These are phyloP conservation scores for Tetramorium simillimum DNA, from an alignment of 1,140 invertebrate genomes.

Conservation along the genomic window DNA sequence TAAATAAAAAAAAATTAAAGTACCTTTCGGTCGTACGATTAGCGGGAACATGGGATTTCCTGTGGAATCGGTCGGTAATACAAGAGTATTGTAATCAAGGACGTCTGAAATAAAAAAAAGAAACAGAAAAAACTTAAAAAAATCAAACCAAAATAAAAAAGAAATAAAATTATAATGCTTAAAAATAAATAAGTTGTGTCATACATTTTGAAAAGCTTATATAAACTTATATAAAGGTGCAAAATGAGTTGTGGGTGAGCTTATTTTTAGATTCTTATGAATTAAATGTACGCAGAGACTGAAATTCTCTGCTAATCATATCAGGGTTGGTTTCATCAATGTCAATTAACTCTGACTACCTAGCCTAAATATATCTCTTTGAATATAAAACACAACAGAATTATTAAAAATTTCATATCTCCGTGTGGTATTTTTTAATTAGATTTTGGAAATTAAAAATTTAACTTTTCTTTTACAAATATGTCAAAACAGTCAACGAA, in stretches of 20 bases:
- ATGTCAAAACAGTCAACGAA: neutral
- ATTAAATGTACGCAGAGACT: neutral
- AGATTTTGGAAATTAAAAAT: neutral
- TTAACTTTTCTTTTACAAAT: slow-evolving; percentile 7
- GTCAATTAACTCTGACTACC: slow-evolving; percentile 18
- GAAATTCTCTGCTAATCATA: neutral
- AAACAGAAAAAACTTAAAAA: slow-evolving; percentile 78
- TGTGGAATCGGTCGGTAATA: slow-evolving; percentile 92
- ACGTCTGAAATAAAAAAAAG: slow-evolving; percentile 89
- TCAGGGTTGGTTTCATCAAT: slow-evolving; percentile 23
- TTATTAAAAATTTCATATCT: neutral
- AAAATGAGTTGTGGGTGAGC: neutral
- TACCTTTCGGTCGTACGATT: slow-evolving; percentile 91
- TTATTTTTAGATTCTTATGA: neutral
- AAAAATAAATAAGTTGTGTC: neutral
- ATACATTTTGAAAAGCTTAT: neutral
- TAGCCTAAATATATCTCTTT: neutral
- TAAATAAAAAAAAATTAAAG: slow-evolving; percentile 13
- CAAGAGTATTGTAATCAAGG: slow-evolving; percentile 91
- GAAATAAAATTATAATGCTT: neutral
- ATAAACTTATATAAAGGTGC: neutral
- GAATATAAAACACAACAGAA: neutral
- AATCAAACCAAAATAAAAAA: slow-evolving; percentile 20
- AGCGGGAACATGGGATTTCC: slow-evolving; percentile 90
- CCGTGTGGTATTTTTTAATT: neutral